Base-by-base conservation (phyloP, 2,888 invertebrate genomes). In the Volucella inanis region DNA sequence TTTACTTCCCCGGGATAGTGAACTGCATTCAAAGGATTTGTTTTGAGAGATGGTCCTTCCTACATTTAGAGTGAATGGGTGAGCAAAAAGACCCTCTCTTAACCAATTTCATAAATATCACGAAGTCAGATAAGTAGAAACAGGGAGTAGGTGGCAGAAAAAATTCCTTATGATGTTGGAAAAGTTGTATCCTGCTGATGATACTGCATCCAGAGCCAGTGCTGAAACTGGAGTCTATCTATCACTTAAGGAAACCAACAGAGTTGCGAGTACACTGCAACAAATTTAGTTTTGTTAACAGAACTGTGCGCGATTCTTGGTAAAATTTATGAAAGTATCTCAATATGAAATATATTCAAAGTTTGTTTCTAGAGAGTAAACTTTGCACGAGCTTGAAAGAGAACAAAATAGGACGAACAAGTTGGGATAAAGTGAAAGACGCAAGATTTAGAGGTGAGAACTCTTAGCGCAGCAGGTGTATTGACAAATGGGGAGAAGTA, bases 271-370 rank as follows among this genome's bases (percentile, higher is more conserved):
- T 77, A 81, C 55, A 77, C 76, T 77, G 72, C 72, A 85, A 81
- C 85, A 85, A 85, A 85, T 85, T 85, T 64, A 85, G 85, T 85
- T 85, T 85, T 85, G 80, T 81, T 85, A 85, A 80, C 81, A 81
- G 72, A 85, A 77, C 81, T 85, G 77, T 85, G 71, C 76, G 80
- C 81, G 68, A 62, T 77, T 72, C 68, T 54, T 49, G 54, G 47
- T 31, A 45, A 67, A 77, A 81, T 77, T 80, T 80, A 72, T 77
- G 81, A 81, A 68, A 81, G 81, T 85, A 85, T 85, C 85, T 85
- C 80, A 80, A 85, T 81, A 81, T 81, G 85, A 85, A 85, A 81
- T 77, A 85, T 85, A 72, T 85, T 77, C 59, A 85, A 85, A 85
- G 85, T 85, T 85, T 85, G 64, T 81, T 85, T 65, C 47, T 57